These are phyloP conservation scores for Hemistola chrysoprasaria DNA, from an alignment of 2,888 invertebrate genomes.

Conservation along the genomic window DNA sequence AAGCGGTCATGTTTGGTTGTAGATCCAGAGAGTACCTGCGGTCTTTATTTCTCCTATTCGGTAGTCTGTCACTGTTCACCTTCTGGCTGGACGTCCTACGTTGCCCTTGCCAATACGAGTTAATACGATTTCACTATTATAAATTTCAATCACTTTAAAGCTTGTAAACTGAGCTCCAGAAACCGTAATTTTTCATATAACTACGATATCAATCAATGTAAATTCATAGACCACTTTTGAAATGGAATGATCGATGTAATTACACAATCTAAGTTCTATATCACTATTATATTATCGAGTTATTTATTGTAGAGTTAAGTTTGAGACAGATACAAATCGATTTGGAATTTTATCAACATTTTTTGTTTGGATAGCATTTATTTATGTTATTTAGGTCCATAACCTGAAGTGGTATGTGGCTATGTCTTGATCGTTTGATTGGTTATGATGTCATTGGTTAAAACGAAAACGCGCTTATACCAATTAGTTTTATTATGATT, in stretches of 20 bases:
- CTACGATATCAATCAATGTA: slow-evolving; percentile 12
- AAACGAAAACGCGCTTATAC: neutral
- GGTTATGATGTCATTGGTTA: slow-evolving; percentile 7
- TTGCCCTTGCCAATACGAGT: no score
- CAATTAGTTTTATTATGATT: slow-evolving; percentile 3
- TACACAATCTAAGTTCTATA: slow-evolving; percentile 20
- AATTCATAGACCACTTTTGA: slow-evolving; percentile 12
- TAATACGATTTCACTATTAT: no score
- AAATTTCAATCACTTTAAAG: no score
- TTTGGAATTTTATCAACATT: slow-evolving; percentile 12
- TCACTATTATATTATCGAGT: slow-evolving; percentile 15
- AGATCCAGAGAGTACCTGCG: no score
- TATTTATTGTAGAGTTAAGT: slow-evolving; percentile 20
- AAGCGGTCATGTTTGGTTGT: no score
- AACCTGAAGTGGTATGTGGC: slow-evolving; percentile 5
- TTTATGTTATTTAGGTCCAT: slow-evolving; percentile 18
- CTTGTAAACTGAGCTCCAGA: no score
- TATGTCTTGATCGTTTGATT: slow-evolving; percentile 1
- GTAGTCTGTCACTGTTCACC: no score
- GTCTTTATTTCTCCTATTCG: no score
- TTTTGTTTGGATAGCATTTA: no score
- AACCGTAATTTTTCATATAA: neutral
- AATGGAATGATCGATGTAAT: slow-evolving; percentile 17
- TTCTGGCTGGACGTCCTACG: no score
- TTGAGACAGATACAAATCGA: slow-evolving; percentile 26